These are phyloP conservation scores for Phaetusa simplex DNA, from an alignment of 2,113 vertebrate species.

Conservation along the genomic window DNA sequence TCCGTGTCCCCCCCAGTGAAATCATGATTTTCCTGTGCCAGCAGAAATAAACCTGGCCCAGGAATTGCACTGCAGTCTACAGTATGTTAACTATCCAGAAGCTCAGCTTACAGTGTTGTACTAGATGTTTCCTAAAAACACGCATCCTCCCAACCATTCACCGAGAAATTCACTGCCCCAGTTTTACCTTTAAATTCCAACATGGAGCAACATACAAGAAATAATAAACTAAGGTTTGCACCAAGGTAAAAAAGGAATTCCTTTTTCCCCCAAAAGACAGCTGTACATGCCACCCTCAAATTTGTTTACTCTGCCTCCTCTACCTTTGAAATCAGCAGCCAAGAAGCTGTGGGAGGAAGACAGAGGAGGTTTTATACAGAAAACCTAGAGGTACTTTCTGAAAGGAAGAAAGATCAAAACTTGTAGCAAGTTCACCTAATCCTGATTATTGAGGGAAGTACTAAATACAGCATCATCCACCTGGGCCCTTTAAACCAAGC, in stretches of 20 bases:
- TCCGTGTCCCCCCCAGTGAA: not conserved
- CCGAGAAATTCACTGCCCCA: not conserved
- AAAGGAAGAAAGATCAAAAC: not conserved
- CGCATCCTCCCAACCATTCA: not conserved
- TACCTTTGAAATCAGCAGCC: not conserved
- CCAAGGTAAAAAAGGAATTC: not conserved
- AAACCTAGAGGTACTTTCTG: not conserved
- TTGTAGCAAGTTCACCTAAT: not conserved
- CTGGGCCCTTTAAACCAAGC: not conserved
- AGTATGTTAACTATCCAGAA: not conserved
- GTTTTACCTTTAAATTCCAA: not conserved
- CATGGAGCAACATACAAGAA: not conserved
- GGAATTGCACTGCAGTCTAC: not conserved
- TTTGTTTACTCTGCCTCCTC: not conserved
- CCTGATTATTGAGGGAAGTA: not conserved
- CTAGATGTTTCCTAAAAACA: not conserved
- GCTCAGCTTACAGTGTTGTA: not conserved
- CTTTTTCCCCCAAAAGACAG: not conserved
- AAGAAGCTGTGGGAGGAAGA: not conserved
- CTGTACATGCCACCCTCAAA: not conserved
- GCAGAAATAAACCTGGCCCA: not conserved
- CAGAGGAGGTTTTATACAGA: not conserved
- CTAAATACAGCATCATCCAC: not conserved
- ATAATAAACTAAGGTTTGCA: not conserved
- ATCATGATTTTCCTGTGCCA: not conserved